These are phyloP conservation scores for Drosophila merina DNA, from an alignment of 2,888 invertebrate species.

Conservation along the genomic window DNA sequence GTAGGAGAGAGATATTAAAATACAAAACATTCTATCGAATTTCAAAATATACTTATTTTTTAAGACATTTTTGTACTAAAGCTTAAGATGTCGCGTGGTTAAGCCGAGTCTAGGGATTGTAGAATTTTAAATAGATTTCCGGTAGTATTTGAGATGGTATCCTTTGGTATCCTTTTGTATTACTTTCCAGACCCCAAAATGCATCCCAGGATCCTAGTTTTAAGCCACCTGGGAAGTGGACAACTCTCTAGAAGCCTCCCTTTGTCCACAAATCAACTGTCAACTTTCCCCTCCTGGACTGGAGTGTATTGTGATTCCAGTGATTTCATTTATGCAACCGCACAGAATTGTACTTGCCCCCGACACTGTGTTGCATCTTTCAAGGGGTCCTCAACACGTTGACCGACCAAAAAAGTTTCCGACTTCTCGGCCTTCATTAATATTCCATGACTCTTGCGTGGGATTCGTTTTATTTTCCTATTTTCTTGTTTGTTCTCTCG, in stretches of 20 bases:
- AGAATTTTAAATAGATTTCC: too few species aligned
- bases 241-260: not conserved
- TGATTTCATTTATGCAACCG: slow-evolving; percentile 42
- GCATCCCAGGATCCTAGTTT: slow-evolving; percentile 24
- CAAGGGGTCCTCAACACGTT: slow-evolving; percentile 44
- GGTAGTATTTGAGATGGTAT: too few species aligned
- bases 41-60: too few species aligned
- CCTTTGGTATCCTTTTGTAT: too few species aligned
- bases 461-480: slow-evolving; percentile 43
- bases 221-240: slow-evolving; percentile 5
- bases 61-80: too few species aligned
- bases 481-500: slow-evolving; percentile 12
- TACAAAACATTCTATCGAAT: too few species aligned
- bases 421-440: slow-evolving; percentile 52
- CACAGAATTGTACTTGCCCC: slow-evolving; percentile 26
- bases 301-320: not conserved
- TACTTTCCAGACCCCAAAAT: slow-evolving; percentile 1
- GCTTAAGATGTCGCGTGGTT: too few species aligned
- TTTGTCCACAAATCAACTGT: too few species aligned
- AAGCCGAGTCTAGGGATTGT: too few species aligned
- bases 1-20: too few species aligned
- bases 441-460: slow-evolving; percentile 67
- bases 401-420: slow-evolving; percentile 24
- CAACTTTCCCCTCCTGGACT: not conserved
- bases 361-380: slow-evolving; percentile 31